Conservation (phyloP, 2,113 vertebrate species). For the Nansenia antarctica region DNA sequence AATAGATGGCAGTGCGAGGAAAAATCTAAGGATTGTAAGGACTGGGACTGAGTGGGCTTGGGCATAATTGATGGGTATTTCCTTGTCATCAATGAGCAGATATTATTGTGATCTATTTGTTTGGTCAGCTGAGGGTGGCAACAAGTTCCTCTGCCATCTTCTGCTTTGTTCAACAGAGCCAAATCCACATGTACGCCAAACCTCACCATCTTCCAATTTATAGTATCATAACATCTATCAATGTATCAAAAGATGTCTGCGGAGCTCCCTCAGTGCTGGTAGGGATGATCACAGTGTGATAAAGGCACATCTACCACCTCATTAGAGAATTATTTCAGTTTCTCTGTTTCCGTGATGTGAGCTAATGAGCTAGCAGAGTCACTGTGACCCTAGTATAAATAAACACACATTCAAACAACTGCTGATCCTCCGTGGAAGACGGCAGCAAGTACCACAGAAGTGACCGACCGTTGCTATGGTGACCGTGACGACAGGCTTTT, state of each 20-base stretch:
- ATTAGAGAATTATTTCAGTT: not conserved
- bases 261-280: not conserved
- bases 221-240: not conserved
- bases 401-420: conserved; percentile 14
- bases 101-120: not conserved
- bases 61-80: no score
- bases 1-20: no score
- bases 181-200: not conserved
- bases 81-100: no score
- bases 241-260: not conserved
- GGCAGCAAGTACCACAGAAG: conserved; percentile 11
- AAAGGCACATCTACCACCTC: not conserved
- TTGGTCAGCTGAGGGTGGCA: not conserved
- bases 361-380: not conserved
- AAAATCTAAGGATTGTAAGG: no score
- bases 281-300: not conserved
- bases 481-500: conserved; percentile 66
- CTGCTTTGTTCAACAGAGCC: no score
- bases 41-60: no score
- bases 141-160: not conserved
- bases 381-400: not conserved
- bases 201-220: not conserved
- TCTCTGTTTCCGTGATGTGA: not conserved
- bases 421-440: not conserved
- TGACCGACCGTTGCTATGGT: conserved; percentile 69